Evolutionary conservation across 2,797 vertebrate genomes (phyloP), one percentile per base, ranked within the genome.

Genomic region (Rhinogobio ventralis): DNA sequence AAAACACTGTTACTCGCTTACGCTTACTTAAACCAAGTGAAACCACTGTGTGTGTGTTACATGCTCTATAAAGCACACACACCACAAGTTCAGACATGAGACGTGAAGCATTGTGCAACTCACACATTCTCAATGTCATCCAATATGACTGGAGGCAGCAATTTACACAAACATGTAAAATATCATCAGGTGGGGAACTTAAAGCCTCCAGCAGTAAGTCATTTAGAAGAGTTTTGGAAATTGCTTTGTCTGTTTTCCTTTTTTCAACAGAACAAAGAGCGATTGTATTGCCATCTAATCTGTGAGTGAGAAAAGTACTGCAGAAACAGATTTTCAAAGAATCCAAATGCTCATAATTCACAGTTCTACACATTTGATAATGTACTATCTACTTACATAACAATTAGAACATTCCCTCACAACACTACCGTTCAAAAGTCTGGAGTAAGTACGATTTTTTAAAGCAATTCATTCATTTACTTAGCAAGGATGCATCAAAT

Each of bases 71-170:
- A 46, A 81, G 28, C 62, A 25, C 14, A 62, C 11, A 84, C 36
- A 83, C 53, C 23, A 46, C 86, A 23, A 53, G 89, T 81, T 82
- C 39, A 82, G 81, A 72, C 88, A 78, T 46, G 88, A 82, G 81
- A 60, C 10, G 4, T 30, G 25, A 67, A 86, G 79, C 49, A 30
- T 84, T 89, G 87, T 69, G 85, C 77, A 86, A 89, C 51, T 78
- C 25, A 42, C n/a, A 68, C n/a, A 60, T 49, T 49, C 51, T 69
- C 15, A 45, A 14, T 55, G 64, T 57, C 25, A 55, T 68, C 36
- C 39, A 77, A 84, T 57, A 69, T 79, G 15, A 49, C 75, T 64
- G 25, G 55, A 79, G 76, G 83, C 62, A 25, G 25, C 17, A 4
- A 64, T 74, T 69, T 62, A 57, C 60, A 81, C 69, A 74, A 78